These are phyloP conservation scores for Artibeus jamaicensis DNA, from an alignment of 2,797 vertebrate genomes.

Conservation along the genomic window DNA sequence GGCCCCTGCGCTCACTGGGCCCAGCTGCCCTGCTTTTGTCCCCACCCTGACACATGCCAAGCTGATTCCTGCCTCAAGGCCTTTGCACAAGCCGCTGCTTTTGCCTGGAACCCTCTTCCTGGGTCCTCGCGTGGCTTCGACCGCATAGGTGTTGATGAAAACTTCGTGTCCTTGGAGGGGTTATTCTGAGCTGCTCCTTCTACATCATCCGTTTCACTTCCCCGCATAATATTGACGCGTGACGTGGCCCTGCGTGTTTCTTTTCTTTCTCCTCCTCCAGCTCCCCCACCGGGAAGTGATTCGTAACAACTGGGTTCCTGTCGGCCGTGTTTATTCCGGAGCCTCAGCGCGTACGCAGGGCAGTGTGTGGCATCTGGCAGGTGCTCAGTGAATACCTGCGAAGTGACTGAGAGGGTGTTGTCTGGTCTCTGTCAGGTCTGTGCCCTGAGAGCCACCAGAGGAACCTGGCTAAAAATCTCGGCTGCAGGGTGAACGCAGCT, in stretches of 20 bases:
- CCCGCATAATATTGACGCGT: not conserved
- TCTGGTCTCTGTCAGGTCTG: not conserved
- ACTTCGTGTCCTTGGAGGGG: not conserved
- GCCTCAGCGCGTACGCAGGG: not conserved
- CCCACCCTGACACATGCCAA: not conserved
- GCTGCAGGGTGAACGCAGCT: not conserved
- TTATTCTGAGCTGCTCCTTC: not conserved
- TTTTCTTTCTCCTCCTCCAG: not conserved
- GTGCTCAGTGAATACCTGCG: not conserved
- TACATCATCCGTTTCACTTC: not conserved
- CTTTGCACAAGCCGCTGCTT: not conserved
- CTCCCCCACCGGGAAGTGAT: not conserved
- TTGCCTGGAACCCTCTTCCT: not conserved
- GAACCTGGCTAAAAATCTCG: not conserved
- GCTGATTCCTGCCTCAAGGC: not conserved
- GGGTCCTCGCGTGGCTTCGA: not conserved
- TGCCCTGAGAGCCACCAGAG: not conserved
- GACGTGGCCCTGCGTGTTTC: not conserved
- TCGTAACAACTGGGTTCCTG: not conserved
- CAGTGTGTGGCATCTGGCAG: not conserved
- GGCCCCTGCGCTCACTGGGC: accelerated
- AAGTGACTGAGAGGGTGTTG: not conserved
- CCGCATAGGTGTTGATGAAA: not conserved
- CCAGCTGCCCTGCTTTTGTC: not conserved
- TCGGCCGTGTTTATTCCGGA: not conserved